phyloP scores from a whole-genome alignment of 2,113 vertebrate genomes.

The Donacobius atricapilla region DNA sequence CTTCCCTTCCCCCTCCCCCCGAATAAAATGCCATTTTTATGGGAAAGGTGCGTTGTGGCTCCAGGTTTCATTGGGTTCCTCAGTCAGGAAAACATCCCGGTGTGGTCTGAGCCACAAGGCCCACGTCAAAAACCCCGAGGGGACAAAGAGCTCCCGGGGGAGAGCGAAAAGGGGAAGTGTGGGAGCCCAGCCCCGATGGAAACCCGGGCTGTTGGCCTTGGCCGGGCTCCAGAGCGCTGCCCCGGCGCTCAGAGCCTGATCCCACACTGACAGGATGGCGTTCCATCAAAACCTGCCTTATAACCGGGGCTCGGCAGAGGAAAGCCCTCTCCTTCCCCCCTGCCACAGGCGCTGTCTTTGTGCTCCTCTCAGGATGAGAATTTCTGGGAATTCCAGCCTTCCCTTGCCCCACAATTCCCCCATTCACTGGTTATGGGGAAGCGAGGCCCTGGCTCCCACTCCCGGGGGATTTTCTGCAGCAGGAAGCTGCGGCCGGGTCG shows the following conservation, averaged over 20 bases:
- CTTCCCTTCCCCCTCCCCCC: background rate
- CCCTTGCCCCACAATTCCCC: background rate
- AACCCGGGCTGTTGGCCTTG: background rate
- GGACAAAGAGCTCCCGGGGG: background rate
- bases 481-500: background rate
- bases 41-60: background rate
- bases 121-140: fast-evolving
- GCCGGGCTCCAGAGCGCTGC: background rate
- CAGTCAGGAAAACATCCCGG: fast-evolving
- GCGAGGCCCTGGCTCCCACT: background rate
- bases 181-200: background rate
- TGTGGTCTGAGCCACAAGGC: background rate
- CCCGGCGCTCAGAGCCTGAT: background rate
- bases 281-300: background rate
- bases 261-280: background rate
- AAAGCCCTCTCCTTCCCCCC: background rate
- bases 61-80: background rate
- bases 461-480: conserved; percentile 54
- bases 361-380: background rate
- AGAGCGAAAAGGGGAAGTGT: background rate
- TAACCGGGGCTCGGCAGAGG: fast-evolving
- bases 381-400: conserved; percentile 48
- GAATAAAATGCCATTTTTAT: background rate
- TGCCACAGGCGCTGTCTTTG: background rate
- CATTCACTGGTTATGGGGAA: conserved; percentile 2